Evolutionary conservation across 2,113 vertebrate species (phyloP).

Genomic region (Cyprinus carpio): DNA sequence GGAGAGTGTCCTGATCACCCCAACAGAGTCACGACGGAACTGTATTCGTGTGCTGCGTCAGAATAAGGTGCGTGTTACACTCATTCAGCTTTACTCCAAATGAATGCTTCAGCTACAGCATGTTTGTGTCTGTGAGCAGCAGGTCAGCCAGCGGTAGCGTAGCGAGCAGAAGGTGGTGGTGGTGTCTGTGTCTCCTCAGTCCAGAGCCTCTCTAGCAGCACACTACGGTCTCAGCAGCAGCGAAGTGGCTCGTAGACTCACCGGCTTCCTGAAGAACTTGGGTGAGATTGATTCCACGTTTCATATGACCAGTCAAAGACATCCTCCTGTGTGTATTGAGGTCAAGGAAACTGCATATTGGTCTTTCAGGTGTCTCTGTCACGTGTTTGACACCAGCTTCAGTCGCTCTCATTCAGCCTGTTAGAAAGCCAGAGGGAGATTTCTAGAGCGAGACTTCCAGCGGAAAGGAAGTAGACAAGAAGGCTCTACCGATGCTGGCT

Average conservation of each 20-base stretch:
- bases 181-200: conserved; percentile 91
- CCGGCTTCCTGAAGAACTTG: conserved; percentile 84
- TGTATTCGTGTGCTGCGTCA: conserved; percentile 79
- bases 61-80: conserved; percentile 78
- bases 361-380: conserved; percentile 83
- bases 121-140: conserved; percentile 18
- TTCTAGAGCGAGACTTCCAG: conserved; percentile 85
- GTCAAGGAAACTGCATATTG: background rate
- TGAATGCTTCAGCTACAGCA: background rate
- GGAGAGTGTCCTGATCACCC: conserved; percentile 88
- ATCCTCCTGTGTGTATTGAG: background rate
- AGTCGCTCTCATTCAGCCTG: conserved; percentile 92
- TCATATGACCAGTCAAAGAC: background rate
- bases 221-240: conserved; percentile 77
- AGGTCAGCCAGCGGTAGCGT: conserved; percentile 58
- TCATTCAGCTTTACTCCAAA: background rate
- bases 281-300: conserved; percentile 71
- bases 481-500: conserved; percentile 85
- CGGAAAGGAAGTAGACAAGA: conserved; percentile 71
- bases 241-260: conserved; percentile 84
- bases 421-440: conserved; percentile 91
- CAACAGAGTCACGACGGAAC: conserved; percentile 93
- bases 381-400: conserved; percentile 91
- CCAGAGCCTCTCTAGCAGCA: conserved; percentile 88
- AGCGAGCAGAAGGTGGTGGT: conserved; percentile 82